Evolutionary conservation across 2,113 vertebrate genomes (phyloP).

Genomic region (human (Homo sapiens)): DNA sequence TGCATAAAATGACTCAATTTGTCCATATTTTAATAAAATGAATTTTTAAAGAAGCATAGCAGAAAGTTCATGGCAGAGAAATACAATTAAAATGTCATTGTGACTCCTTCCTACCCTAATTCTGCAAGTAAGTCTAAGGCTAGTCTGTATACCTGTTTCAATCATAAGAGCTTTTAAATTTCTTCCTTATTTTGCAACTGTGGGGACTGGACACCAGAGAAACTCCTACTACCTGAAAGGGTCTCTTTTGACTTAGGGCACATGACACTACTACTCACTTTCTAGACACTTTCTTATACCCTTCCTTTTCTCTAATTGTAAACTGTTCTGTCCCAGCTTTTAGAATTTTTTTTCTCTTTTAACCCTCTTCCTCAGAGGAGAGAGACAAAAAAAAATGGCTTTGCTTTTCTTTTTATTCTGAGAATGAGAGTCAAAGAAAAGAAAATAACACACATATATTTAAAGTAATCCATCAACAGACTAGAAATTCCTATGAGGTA

Average conservation of each 20-base stretch:
- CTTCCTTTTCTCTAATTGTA: not conserved
- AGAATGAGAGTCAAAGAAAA: not conserved
- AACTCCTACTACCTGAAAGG: not conserved
- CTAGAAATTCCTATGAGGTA: not conserved
- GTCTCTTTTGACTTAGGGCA: not conserved
- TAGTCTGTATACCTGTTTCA: not conserved
- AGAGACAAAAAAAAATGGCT: not conserved
- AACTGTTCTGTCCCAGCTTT: not conserved
- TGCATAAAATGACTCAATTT: not conserved
- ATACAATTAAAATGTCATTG: not conserved
- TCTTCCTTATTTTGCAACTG: not conserved
- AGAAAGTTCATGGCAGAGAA: not conserved
- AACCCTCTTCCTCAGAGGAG: not conserved
- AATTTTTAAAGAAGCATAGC: not conserved
- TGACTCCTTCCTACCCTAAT: not conserved
- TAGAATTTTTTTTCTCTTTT: not conserved
- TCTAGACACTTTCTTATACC: not conserved
- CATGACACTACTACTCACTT: not conserved
- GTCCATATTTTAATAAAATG: not conserved
- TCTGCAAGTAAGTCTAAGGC: not conserved
- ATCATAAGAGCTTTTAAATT: not conserved
- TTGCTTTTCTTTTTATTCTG: not conserved
- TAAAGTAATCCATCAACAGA: not conserved
- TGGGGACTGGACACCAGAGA: not conserved
- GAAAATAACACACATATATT: not conserved